phyloP scores from a whole-genome alignment of 2,113 vertebrate genomes.

The Leucosticte australis region DNA sequence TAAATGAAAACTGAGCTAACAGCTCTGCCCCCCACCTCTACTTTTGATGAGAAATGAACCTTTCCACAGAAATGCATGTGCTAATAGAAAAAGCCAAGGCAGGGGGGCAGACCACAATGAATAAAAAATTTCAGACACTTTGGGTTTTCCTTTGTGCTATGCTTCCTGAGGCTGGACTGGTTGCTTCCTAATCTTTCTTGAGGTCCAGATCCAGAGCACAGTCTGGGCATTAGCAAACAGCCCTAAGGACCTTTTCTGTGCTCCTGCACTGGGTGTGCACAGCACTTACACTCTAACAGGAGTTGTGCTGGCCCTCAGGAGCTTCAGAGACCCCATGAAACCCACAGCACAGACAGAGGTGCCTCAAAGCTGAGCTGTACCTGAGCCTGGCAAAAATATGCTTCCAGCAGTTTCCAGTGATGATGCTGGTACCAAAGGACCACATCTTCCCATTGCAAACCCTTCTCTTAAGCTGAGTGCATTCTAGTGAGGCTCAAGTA shows the following conservation, averaged over 20 bases:
- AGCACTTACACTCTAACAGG: accelerated
- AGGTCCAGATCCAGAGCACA: not conserved
- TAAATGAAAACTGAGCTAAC: not conserved
- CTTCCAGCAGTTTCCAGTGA: not conserved
- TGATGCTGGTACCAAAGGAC: not conserved
- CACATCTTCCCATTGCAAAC: not conserved
- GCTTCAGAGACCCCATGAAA: not conserved
- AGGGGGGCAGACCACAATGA: not conserved
- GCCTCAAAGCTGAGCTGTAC: not conserved
- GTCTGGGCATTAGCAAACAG: not conserved
- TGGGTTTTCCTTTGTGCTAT: not conserved
- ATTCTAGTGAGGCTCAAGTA: not conserved
- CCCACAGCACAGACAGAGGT: not conserved
- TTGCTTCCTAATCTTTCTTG: not conserved
- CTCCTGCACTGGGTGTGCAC: not conserved
- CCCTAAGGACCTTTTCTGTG: not conserved
- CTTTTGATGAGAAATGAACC: not conserved
- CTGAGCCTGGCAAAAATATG: not conserved
- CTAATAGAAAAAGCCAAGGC: not conserved
- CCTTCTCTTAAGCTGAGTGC: not conserved
- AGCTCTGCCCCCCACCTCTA: not conserved
- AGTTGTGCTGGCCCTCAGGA: not conserved
- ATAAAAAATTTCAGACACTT: not conserved
- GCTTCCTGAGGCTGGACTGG: not conserved
- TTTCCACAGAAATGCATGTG: not conserved